Percentiles rank a stretch among this genome's conserved stretches.
Conservation (phyloP, 2,113 vertebrate genomes). For the Urocolius indicus region DNA sequence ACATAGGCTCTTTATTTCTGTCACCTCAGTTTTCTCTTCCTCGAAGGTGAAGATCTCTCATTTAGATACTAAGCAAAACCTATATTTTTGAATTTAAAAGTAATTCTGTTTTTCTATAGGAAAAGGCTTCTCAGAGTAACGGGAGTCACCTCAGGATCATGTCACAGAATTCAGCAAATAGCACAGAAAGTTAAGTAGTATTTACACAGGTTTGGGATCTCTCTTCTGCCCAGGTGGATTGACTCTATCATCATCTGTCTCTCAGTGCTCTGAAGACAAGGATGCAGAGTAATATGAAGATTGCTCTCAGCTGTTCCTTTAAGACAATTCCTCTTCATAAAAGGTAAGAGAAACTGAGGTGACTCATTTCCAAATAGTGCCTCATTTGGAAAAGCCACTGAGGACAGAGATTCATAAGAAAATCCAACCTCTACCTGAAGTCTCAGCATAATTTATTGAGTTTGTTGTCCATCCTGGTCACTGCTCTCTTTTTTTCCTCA, state of each 20-base stretch:
- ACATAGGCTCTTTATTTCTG: not conserved
- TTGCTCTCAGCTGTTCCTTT: not conserved
- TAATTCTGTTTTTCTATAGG: not conserved
- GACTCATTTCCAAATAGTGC: not conserved
- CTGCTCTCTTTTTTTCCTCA: not conserved
- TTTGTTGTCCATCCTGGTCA: not conserved
- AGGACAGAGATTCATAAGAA: not conserved
- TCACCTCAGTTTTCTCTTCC: not conserved
- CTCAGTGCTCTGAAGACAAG: not conserved
- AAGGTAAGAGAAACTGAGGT: not conserved
- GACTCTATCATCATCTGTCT: accelerated
- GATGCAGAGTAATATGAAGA: accelerated
- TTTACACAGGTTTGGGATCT: not conserved
- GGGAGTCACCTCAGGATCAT: not conserved
- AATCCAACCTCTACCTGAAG: not conserved
- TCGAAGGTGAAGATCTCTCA: not conserved
- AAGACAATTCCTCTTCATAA: not conserved
- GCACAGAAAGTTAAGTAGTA: not conserved
- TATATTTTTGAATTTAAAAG: not conserved
- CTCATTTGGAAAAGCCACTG: not conserved
- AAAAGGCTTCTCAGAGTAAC: not conserved
- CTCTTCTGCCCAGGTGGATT: accelerated
- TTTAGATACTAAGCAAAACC: not conserved
- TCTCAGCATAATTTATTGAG: accelerated
- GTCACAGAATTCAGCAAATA: not conserved